Percentiles rank a stretch among this genome's conserved stretches.
These are phyloP conservation scores for Empis stercorea DNA, from an alignment of 2,888 invertebrate species.

Conservation along the genomic window DNA sequence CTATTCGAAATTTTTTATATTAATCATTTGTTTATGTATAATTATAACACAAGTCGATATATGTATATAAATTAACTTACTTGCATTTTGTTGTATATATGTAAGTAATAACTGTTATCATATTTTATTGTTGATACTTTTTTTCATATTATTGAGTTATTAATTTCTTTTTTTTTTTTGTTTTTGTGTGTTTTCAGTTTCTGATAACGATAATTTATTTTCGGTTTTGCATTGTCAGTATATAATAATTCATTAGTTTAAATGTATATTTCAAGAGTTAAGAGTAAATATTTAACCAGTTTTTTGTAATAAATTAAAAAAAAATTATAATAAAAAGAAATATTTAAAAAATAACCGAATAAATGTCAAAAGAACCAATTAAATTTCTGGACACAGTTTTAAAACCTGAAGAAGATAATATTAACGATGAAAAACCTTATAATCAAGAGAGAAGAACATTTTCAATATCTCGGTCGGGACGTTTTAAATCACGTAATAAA, in stretches of 20 bases:
- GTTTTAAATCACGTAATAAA: constrained; percentile 43
- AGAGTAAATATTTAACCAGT: not conserved
- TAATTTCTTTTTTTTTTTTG: constrained; percentile 6
- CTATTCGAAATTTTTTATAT: too few species aligned
- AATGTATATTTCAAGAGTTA: too few species aligned
- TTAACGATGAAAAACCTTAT: constrained; percentile 11
- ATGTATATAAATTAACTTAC: too few species aligned
- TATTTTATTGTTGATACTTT: not conserved
- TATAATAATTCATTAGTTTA: too few species aligned
- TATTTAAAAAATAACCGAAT: not conserved
- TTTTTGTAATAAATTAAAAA: constrained; percentile 1
- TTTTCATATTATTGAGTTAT: not conserved
- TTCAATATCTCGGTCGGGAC: constrained; percentile 48
- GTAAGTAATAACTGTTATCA: too few species aligned
- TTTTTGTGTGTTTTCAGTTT: not conserved
- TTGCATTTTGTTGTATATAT: too few species aligned
- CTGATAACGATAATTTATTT: constrained; percentile 8
- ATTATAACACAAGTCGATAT: too few species aligned
- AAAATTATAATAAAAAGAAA: not conserved
- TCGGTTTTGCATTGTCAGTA: constrained; percentile 5
- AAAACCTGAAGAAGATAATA: constrained; percentile 27
- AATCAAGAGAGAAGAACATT: constrained; percentile 32
- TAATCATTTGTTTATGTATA: too few species aligned
- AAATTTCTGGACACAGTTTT: constrained; percentile 32
- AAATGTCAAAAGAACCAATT: constrained; percentile 27